Evolutionary conservation across 2,888 invertebrate species (phyloP), one percentile per base, ranked within the genome.

Genomic region (Flexamia atlantica): DNA sequence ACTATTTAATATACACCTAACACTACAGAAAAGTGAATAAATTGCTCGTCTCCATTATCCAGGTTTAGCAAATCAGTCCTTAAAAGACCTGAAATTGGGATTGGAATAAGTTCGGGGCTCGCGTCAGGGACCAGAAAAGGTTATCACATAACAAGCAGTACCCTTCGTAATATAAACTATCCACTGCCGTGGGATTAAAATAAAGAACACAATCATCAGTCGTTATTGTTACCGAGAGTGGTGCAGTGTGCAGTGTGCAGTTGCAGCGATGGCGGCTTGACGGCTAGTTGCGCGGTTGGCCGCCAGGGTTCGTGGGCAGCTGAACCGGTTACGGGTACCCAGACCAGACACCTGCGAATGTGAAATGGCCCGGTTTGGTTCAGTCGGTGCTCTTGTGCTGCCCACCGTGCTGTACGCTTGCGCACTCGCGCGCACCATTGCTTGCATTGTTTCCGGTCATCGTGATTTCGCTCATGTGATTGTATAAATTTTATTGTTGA

Each of bases 221-320:
- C n/a, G n/a, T n/a, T n/a, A n/a, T n/a, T n/a, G n/a, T n/a, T n/a
- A n/a, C n/a, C n/a, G n/a, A n/a, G n/a, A n/a, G n/a, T n/a, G n/a
- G n/a, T n/a, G n/a, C 53, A 53, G 20, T 53, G 46, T 20, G 20
- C 20, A 23, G 7, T 20, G 2, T 3, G 20, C 4, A 17, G 3
- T 2, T 23, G 53, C 53, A 23, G 53, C 3, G 5, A 5, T 4
- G 64, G 64, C 30, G 28, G 5, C 30, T n/a, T n/a, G n/a, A n/a
- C n/a, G n/a, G n/a, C n/a, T n/a, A 64, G 64, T 64, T 64, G 64
- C 17, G 64, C 64, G 25, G 64, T 30, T 64, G 64, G 25, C 64
- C 64, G 64, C 28, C 64, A 64, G 64, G 14, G 64, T 12, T 64
- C 64, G 64, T 64, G 64, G 64, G 64, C 30, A 64, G 64, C 4